Percentiles rank a stretch among this genome's conserved stretches.
Conservation (phyloP, 2,797 vertebrate genomes). For the Sebastolobus alascanus region DNA sequence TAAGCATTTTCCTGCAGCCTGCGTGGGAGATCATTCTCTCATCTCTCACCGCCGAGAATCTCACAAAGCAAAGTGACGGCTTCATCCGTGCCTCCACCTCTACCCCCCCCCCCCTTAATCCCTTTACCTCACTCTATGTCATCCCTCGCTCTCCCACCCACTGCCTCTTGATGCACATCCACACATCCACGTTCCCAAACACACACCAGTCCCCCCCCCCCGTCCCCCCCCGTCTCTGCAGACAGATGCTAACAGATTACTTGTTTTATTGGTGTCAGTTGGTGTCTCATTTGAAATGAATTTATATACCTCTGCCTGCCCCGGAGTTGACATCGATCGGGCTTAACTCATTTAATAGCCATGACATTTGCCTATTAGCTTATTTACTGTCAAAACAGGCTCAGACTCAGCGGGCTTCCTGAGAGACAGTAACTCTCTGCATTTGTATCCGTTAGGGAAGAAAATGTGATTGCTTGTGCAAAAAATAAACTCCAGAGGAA, state of each 20-base stretch:
- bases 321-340: slow-evolving; percentile 74
- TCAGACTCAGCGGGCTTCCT: slow-evolving; percentile 52
- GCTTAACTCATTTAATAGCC: slow-evolving; percentile 78
- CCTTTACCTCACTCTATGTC: slow-evolving; percentile 58
- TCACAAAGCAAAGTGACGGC: slow-evolving; percentile 69
- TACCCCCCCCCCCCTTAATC: slow-evolving; percentile 44
- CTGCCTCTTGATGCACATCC: slow-evolving; percentile 29
- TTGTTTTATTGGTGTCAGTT: slow-evolving; percentile 78
- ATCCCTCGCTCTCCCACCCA: slow-evolving; percentile 59
- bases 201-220: neutral
- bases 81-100: slow-evolving; percentile 71
- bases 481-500: slow-evolving; percentile 53
- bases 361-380: slow-evolving; percentile 79
- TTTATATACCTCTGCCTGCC: slow-evolving; percentile 75
- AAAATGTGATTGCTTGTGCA: slow-evolving; percentile 65
- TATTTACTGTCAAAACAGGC: slow-evolving; percentile 77
- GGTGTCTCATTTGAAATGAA: slow-evolving; percentile 77
- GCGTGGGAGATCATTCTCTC: slow-evolving; percentile 77
- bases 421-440: slow-evolving; percentile 47
- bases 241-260: slow-evolving; percentile 74
- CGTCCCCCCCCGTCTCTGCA: slow-evolving; percentile 34
- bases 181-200: slow-evolving; percentile 2
- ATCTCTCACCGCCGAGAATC: slow-evolving; percentile 72
- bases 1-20: slow-evolving; percentile 74
- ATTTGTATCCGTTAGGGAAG: slow-evolving; percentile 56